A percentile compares a stretch with the other conserved stretches of the same genome.
These are phyloP conservation scores for Calliopum simillimum DNA, from an alignment of 2,888 invertebrate genomes.

Conservation along the genomic window DNA sequence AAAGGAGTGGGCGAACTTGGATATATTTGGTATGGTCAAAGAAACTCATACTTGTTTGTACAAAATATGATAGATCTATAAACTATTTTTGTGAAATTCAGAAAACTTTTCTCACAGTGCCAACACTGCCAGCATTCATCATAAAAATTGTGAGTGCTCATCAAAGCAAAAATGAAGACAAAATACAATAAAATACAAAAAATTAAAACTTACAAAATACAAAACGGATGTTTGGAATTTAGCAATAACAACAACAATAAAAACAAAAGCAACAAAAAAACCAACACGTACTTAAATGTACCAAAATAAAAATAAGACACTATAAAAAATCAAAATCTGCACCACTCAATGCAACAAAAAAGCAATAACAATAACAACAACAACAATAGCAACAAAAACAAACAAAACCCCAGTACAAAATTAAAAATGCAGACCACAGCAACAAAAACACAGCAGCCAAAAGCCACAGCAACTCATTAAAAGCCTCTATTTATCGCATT, in stretches of 20 bases:
- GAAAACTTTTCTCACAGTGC: no score
- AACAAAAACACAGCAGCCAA: constrained; percentile 15
- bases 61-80: no score
- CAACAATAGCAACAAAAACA: constrained; percentile 15
- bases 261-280: constrained; percentile 11
- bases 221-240: constrained; percentile 49
- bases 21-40: no score
- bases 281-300: constrained; percentile 5
- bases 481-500: constrained; percentile 49
- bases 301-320: neutral
- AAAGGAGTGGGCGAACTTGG: no score
- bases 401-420: neutral
- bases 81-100: no score
- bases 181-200: neutral
- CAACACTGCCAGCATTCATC: constrained; percentile 8
- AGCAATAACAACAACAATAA: constrained; percentile 36
- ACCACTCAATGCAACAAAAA: no score
- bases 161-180: neutral
- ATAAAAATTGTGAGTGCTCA: constrained; percentile 34
- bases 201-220: neutral
- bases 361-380: constrained; percentile 39
- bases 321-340: no score
- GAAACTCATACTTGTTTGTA: no score
- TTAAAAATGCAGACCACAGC: constrained; percentile 27
- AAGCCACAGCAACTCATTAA: constrained; percentile 21